Evolutionary conservation across 2,797 vertebrate genomes (phyloP).

Genomic region (Meriones psammophilus): DNA sequence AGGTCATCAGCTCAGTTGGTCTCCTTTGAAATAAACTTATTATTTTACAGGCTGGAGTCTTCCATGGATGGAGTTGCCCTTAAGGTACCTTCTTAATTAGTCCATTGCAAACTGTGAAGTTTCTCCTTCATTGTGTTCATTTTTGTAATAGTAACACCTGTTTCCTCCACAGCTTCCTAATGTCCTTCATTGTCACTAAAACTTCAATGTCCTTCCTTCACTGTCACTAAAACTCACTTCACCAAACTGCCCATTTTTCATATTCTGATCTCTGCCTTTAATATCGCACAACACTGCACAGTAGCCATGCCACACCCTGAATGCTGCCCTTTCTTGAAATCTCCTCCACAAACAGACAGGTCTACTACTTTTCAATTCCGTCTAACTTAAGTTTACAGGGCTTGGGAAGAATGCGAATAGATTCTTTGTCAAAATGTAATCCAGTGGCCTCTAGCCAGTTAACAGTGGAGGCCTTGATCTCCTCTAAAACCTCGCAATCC

Average conservation of each 20-base stretch:
- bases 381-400: neutral
- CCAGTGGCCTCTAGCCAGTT: neutral
- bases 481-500: neutral
- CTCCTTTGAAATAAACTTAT: neutral
- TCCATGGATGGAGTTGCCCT: neutral
- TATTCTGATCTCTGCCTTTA: neutral
- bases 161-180: neutral
- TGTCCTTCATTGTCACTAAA: neutral
- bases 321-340: neutral
- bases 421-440: neutral
- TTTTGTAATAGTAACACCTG: neutral
- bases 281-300: neutral
- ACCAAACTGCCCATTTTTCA: neutral
- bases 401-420: neutral
- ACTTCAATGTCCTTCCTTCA: no score
- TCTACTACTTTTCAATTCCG: neutral
- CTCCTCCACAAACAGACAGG: neutral
- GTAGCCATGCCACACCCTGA: neutral
- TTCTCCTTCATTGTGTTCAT: neutral
- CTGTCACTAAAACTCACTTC: neutral
- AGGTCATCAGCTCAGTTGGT: neutral
- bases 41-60: neutral
- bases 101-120: neutral
- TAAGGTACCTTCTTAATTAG: neutral
- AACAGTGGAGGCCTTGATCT: neutral